Percentiles rank a stretch among this genome's conserved stretches.
Evolutionary conservation across 1,140 invertebrate species (phyloP).

Genomic region (Brachionus paranguensis): DNA sequence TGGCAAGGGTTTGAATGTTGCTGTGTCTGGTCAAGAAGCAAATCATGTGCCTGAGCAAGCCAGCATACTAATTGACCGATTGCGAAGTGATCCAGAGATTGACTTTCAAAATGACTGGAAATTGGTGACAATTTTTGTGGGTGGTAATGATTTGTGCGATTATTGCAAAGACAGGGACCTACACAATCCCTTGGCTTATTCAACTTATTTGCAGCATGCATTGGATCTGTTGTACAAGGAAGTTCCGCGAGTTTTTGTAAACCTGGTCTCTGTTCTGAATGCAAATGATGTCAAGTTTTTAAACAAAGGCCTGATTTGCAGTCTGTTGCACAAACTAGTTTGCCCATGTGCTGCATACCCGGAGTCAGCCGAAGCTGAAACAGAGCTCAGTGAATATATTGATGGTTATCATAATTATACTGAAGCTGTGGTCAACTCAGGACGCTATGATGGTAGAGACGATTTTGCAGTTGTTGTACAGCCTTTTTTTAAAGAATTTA

Average conservation of each 20-base stretch:
- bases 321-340: not conserved
- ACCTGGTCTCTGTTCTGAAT: slow-evolving; percentile 36
- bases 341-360: slow-evolving; percentile 40
- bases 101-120: slow-evolving; percentile 63
- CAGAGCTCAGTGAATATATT: not conserved
- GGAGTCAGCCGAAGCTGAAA: not conserved
- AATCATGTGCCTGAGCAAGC: slow-evolving; percentile 66
- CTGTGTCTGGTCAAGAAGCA: slow-evolving; percentile 47
- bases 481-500: slow-evolving; percentile 46
- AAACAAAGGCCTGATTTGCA: slow-evolving; percentile 27
- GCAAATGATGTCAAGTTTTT: slow-evolving; percentile 16
- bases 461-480: slow-evolving; percentile 66
- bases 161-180: slow-evolving; percentile 58
- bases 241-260: slow-evolving; percentile 25
- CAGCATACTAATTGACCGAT: slow-evolving; percentile 63
- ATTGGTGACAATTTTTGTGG: slow-evolving; percentile 72
- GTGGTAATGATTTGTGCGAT: slow-evolving; percentile 73
- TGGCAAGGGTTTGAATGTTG: slow-evolving; percentile 47
- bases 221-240: slow-evolving; percentile 33
- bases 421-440: slow-evolving; percentile 45
- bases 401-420: slow-evolving; percentile 44
- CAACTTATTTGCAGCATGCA: slow-evolving; percentile 12
- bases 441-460: slow-evolving; percentile 57
- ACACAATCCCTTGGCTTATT: not conserved
- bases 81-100: slow-evolving; percentile 61